Conservation (phyloP, 2,113 vertebrate species). For the Spheniscus mendiculus region DNA sequence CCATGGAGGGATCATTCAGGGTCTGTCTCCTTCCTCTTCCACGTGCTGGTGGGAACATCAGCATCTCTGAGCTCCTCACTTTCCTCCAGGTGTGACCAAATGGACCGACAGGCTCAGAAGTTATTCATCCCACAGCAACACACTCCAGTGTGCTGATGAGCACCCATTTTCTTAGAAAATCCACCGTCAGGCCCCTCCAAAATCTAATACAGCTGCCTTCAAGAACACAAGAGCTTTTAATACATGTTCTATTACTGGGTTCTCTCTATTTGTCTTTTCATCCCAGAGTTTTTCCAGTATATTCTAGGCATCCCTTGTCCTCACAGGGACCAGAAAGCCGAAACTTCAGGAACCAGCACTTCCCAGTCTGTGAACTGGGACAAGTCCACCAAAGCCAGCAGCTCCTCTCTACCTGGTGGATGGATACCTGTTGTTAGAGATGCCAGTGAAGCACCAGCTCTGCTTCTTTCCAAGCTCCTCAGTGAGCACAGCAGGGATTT, state of each 20-base stretch:
- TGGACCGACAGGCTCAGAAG: neutral
- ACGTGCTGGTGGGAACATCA: neutral
- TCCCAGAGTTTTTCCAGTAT: neutral
- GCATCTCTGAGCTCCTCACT: neutral
- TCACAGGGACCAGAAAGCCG: neutral
- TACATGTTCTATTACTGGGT: rapidly evolving
- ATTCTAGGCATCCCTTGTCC: neutral
- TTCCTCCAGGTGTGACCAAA: neutral
- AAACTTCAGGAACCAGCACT: neutral
- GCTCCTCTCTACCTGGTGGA: neutral
- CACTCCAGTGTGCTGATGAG: neutral
- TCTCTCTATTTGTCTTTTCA: neutral
- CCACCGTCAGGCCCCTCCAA: neutral
- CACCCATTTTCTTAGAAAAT: neutral
- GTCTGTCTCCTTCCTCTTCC: neutral
- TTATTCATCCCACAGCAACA: neutral
- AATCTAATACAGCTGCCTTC: neutral
- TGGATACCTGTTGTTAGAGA: rapidly evolving
- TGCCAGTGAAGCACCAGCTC: neutral
- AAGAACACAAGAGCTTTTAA: neutral
- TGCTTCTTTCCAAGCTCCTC: neutral
- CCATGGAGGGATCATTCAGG: neutral
- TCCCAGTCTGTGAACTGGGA: neutral
- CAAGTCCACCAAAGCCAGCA: neutral
- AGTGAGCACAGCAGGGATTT: neutral